Evolutionary conservation across 2,113 vertebrate species (phyloP), one percentile per base, ranked within the genome.

Genomic region (Macaca mulatta): DNA sequence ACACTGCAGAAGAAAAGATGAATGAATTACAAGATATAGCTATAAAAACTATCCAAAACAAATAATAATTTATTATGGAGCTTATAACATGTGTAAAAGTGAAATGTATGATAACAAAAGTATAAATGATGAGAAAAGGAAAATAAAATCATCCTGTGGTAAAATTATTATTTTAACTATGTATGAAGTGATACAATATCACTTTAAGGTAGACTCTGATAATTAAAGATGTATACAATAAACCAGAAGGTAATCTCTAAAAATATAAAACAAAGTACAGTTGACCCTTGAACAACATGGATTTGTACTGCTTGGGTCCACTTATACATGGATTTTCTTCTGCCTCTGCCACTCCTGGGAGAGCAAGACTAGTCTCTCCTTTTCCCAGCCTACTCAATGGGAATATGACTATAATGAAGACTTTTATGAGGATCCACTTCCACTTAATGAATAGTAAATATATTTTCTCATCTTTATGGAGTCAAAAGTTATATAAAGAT

Each of bases 201-300:
- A 81, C 12, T 59, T 87, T 57, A 79, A 90, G 43, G 35, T 9
- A 88, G 90, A 84, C 11, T 74, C 8, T 64, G 57, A 79, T 79
- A 72, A 89, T 43, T 79, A 83, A 94, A 79, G 12, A 93, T 27
- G 4, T 67, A 86, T 55, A 74, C 13, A 78, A 79, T 57, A 93
- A 79, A 95, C 43, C 11, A 84, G 23, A 85, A 85, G 78, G 40
- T 87, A 82, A 92, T 64, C 61, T 79, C 52, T 67, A 89, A 92
- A 94, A 79, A 57, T 38, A 92, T 9, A 86, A 96, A 48, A 95
- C 8, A 52, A 86, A 82, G 50, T 52, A 74, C 70, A 74, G n/a
- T 74, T 74, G 38, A 70, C 69, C 8, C 69, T 70, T 38, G 32
- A 72, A 72, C 69, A 74, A 74, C 38, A 74, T 11, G 10, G 70